These are phyloP conservation scores for Pogonomyrmex californicus DNA, from an alignment of 1,140 invertebrate species.

Conservation along the genomic window DNA sequence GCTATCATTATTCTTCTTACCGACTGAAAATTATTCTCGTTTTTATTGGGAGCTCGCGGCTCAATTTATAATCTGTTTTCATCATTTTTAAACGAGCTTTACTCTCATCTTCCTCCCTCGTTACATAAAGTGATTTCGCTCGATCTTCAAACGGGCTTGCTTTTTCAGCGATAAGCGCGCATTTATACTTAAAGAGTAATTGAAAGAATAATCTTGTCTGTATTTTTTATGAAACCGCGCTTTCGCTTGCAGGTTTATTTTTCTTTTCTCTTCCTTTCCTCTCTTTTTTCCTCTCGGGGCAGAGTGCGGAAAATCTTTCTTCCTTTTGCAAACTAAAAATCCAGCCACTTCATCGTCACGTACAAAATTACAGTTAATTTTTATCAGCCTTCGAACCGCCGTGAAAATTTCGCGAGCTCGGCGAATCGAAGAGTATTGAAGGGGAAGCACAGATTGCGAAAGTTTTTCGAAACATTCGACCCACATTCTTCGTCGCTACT, in stretches of 20 bases:
- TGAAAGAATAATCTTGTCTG: conserved; percentile 26
- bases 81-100: conserved; percentile 34
- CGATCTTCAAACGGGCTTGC: conserved; percentile 26
- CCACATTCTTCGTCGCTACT: not conserved
- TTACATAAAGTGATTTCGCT: conserved; percentile 16
- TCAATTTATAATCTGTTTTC: conserved; percentile 56
- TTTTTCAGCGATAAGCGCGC: conserved; percentile 35
- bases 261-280: not conserved
- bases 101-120: not conserved
- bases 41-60: not conserved
- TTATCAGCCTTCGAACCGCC: conserved; percentile 9
- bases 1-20: conserved; percentile 43
- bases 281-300: not conserved
- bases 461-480: conserved; percentile 29
- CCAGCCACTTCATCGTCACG: not conserved
- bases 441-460: conserved; percentile 32
- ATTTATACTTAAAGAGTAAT: conserved; percentile 26
- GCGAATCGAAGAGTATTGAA: conserved; percentile 31
- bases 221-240: conserved; percentile 26
- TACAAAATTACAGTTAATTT: conserved; percentile 30
- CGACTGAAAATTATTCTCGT: conserved; percentile 30
- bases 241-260: not conserved
- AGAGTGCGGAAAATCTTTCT: not conserved
- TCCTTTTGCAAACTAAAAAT: conserved; percentile 3
- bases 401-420: conserved; percentile 10